Evolutionary conservation across 92 coral and sea anemone species (phyloP).

Genomic region (Zoanthus sansibaricus): DNA sequence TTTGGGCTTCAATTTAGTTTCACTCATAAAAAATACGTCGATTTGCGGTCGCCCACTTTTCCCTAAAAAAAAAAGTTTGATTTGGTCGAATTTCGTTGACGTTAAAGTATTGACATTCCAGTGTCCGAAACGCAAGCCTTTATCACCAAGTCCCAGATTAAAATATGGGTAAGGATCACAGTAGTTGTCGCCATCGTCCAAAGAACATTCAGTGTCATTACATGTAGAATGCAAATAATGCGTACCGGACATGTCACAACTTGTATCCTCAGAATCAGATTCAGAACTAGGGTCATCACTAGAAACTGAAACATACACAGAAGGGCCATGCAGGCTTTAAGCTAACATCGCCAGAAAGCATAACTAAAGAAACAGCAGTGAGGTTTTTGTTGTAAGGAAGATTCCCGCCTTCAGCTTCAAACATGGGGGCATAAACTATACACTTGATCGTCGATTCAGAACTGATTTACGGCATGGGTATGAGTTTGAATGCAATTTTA

Average conservation of each 20-base stretch:
- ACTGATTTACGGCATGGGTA: too few relatives aligned
- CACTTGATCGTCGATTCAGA: too few relatives aligned
- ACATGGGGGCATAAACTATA: too few relatives aligned
- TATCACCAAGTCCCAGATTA: constrained; percentile 66
- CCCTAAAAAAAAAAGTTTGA: constrained; percentile 59
- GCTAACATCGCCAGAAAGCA: constrained; percentile 60
- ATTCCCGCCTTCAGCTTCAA: too few relatives aligned
- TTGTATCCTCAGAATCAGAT: constrained; percentile 3
- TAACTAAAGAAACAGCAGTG: constrained; percentile 17
- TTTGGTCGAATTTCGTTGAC: constrained; percentile 68
- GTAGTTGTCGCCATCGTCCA: constrained; percentile 35
- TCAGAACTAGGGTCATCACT: constrained; percentile 5
- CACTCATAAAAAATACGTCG: constrained; percentile 59
- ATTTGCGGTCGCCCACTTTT: constrained; percentile 58
- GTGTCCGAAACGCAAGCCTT: constrained; percentile 67
- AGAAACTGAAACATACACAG: constrained; percentile 8
- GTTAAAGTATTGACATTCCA: constrained; percentile 71
- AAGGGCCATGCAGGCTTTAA: constrained; percentile 46
- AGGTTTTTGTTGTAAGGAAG: constrained; percentile 14
- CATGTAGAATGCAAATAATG: not conserved
- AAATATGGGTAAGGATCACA: constrained; percentile 52
- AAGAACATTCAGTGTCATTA: not conserved
- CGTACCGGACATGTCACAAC: constrained; percentile 5
- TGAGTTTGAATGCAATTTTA: too few relatives aligned
- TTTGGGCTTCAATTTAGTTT: constrained; percentile 37